These are phyloP conservation scores for Pristiophorus japonicus DNA, from an alignment of 2,113 vertebrate genomes.

Conservation along the genomic window DNA sequence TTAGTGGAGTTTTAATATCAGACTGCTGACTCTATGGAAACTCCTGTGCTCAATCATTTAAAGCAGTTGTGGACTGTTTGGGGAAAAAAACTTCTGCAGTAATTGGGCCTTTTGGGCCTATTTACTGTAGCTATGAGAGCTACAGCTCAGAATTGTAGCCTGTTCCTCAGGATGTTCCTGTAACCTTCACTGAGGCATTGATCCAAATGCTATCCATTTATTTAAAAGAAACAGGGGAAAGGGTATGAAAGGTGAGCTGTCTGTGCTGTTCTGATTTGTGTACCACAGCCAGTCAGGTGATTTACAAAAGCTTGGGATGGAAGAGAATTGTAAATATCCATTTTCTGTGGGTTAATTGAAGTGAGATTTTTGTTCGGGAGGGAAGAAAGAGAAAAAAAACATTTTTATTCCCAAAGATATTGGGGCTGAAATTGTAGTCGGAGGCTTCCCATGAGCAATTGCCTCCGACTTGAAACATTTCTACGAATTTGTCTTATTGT, in stretches of 20 bases:
- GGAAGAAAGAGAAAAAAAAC: too few relatives aligned
- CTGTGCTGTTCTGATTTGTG: not conserved
- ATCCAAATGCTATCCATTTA: not conserved
- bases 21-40: not conserved
- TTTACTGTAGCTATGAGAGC: not conserved
- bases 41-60: not conserved
- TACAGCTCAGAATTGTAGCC: not conserved
- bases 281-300: not conserved
- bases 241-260: not conserved
- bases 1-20: not conserved
- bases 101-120: constrained; percentile 4
- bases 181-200: not conserved
- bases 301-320: not conserved
- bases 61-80: not conserved
- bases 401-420: not conserved
- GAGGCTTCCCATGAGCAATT: too few relatives aligned
- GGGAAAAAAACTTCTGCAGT: not conserved
- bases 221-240: not conserved
- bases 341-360: not conserved
- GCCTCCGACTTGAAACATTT: too few relatives aligned
- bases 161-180: too few relatives aligned
- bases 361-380: too few relatives aligned
- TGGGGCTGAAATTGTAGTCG: too few relatives aligned
- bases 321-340: not conserved
- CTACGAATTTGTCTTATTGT: too few relatives aligned